Evolutionary conservation across 1,140 invertebrate species (phyloP), one percentile per base, ranked within the genome.

Genomic region (Andrena cerasifolii): DNA sequence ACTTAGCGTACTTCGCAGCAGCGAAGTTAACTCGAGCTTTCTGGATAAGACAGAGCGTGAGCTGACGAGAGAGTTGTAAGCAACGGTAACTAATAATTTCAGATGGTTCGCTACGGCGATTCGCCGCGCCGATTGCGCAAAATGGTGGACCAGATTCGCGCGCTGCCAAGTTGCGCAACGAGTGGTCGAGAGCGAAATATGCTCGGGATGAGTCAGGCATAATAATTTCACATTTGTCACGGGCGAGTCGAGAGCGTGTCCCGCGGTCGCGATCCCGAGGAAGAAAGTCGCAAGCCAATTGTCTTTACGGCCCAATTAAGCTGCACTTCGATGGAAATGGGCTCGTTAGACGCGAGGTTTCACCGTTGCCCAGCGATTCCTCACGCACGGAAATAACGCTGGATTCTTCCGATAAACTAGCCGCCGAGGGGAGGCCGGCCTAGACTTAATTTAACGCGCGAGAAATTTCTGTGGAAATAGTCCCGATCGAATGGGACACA

Each of bases 151-250:
- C 79, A 83, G 85, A 82, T 87, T 87, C 80, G 66, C 51, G 47
- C 56, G 59, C 76, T 81, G 86, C 86, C 86, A 88, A 81, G 54
- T 84, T 81, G 82, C 10, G 83, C 70, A 84, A 85, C 36, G 54
- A 28, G 40, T 21, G 49, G 10, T 47, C 2, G 43, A 3, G 18
- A 28, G 26, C 28, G 62, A 61, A 80, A 80, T 73, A 70, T 36
- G 65, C 33, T 45, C 21, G 2, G 6, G 72, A 66, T 74, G 82
- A 78, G 40, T 84, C 82, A 80, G 26, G 26, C 33, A 16, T 53
- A 72, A 74, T 74, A 85, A 83, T 71, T 83, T 85, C 56, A 43
- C 26, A 14, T 40, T 78, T 59, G 33, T 58, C n/a, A 61, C 56
- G 49, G 40, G 12, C 28, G 54, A 0, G 5, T 18, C 6, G 31